Base-by-base conservation (phyloP, 2,113 vertebrate genomes). In the Vanacampus margaritifer region DNA sequence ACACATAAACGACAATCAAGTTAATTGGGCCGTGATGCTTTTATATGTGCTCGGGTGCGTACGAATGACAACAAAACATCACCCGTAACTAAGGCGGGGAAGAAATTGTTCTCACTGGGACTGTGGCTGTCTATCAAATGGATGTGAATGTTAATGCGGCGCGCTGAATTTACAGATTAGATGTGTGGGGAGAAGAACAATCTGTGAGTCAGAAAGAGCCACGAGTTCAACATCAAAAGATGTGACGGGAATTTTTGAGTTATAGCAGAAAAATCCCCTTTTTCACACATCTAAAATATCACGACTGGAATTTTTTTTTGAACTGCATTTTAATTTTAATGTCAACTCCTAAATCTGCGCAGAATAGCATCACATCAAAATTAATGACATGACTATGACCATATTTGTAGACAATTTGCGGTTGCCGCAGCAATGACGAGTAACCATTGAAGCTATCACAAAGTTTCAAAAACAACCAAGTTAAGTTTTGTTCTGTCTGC, bases 51-150 rank as follows among this genome's bases (percentile, higher is more conserved):
- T 43, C 60, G 23, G 36, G 6, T 73, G 48, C 62, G n/a, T 48
- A 46, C 0, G 3, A 19, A n/a, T 70, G 28, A 53, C 48, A 48
- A 46, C 11, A 19, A n/a, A 68, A 23, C 28, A 53, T 68, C 59
- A 28, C 54, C 11, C 1, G 14, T 64, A 32, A 57, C 32, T n/a
- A 41, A 6, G 6, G 39, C 21, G 70, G n/a, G 17, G 36, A 21
- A 54, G 37, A 36, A 53, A 48, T 60, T 13, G 19, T 17, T 45
- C 21, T 41, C 35, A 51, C 35, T 4, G 48, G 37, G 63, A 48
- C 46, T 24, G 43, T 3, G 11, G 39, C 24, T 70, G 58, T 68
- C 72, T 61, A 14, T 75, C 50, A 71, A 68, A 70, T n/a, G 39
- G n/a, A 26, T 71, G 21, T 63, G 48, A 75, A 68, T 65, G 62